Evolutionary conservation across 2,113 vertebrate genomes (phyloP), one percentile per base, ranked within the genome.

Genomic region (Ptychochromis oligacanthus): DNA sequence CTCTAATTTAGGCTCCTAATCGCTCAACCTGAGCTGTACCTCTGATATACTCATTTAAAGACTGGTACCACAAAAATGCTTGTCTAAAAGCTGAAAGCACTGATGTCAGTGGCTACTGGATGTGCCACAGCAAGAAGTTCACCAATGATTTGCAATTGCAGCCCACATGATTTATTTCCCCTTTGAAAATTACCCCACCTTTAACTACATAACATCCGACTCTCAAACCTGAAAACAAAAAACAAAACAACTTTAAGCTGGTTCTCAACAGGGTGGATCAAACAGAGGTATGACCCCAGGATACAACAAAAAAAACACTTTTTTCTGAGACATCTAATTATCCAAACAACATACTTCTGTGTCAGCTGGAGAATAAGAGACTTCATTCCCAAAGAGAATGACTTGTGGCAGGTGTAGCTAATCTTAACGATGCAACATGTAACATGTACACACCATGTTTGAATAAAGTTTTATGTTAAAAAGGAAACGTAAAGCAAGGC

Each of bases 231-330:
- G n/a, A n/a, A 49, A 70, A 70, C 18, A 46, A 0, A 0, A 67
- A 10, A 67, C 17, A 40, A 46, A 43, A 67, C 13, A 65, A n/a
- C n/a, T 26, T 22, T 26, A 46, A 22, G 40, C 64, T 67, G 40
- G 40, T 67, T 67, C 64, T 46, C 38, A 67, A 28, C 64, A 18
- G 15, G 40, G 40, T 28, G 64, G 64, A 49, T 9, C 64, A 0
- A 4, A 43, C 11, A 43, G 15, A 9, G 26, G 0, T 28, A 28
- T 13, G 24, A 70, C 15, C 1, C 1, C 4, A 7, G 34, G 34
- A 36, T 28, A 43, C 43, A 52, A 70, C 24, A 0, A 1, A 24
- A 70, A 49, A 43, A 7, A 7, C 38, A 10, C 43, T 67, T 49
- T 70, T 28, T 17, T 49, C 65, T 13, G 3, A 31, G 7, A 18